These are phyloP conservation scores for Heliconius erato DNA, from an alignment of 2,888 invertebrate species.

Conservation along the genomic window DNA sequence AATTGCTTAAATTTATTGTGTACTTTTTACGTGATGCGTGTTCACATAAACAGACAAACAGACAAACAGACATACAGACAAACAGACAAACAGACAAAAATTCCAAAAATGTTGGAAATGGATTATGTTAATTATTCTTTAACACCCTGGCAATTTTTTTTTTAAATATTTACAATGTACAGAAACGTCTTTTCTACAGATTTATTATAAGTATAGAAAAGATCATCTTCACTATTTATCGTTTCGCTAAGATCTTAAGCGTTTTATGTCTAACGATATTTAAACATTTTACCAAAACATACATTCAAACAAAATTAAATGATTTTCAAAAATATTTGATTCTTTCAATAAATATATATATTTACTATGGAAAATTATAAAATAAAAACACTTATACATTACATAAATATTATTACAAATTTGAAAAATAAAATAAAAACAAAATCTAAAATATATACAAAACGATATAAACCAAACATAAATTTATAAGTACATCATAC, in stretches of 20 bases:
- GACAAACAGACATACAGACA: too few species aligned
- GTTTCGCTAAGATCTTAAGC: background rate
- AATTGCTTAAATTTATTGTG: too few species aligned
- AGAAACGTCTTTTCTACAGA: too few species aligned
- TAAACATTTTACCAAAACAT: background rate
- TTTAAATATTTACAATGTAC: too few species aligned
- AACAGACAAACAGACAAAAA: too few species aligned
- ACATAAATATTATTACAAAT: background rate
- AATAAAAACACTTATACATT: background rate
- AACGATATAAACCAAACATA: constrained; percentile 26
- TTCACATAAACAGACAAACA: too few species aligned
- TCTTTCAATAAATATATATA: background rate
- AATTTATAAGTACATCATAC: constrained; percentile 34
- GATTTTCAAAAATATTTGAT: background rate
- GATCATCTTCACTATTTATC: background rate
- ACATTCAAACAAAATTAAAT: background rate
- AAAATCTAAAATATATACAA: background rate
- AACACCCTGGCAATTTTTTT: too few species aligned
- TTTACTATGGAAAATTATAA: background rate
- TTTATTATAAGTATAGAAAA: too few species aligned
- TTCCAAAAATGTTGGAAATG: too few species aligned
- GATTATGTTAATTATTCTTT: too few species aligned
- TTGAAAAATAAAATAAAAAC: background rate
- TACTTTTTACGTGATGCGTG: too few species aligned
- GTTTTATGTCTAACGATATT: background rate